Evolutionary conservation across 2,113 vertebrate genomes (phyloP).

Genomic region (Corydoras sp.): DNA sequence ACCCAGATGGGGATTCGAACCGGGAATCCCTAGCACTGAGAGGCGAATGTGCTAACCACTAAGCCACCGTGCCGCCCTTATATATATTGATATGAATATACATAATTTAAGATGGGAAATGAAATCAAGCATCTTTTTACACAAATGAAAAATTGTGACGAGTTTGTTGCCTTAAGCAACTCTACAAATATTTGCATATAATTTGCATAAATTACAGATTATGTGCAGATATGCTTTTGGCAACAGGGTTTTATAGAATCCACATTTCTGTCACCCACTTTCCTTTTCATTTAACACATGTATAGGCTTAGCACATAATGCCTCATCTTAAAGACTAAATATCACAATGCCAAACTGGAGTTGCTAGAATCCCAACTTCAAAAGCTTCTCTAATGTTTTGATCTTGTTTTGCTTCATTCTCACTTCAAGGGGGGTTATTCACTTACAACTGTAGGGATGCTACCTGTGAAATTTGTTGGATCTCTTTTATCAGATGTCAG

Average conservation of each 20-base stretch:
- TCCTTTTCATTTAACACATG: conserved; percentile 4
- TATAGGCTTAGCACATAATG: neutral
- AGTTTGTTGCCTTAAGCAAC: neutral
- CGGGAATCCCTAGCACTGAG: too few species aligned
- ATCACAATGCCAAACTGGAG: conserved; percentile 30
- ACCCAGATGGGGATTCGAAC: too few species aligned
- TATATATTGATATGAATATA: too few species aligned
- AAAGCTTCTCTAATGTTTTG: conserved; percentile 38
- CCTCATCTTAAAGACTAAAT: conserved; percentile 21
- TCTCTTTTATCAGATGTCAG: conserved; percentile 41
- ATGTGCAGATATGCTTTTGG: too few species aligned
- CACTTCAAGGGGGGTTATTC: conserved; percentile 29
- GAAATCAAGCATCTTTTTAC: neutral
- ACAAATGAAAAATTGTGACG: neutral
- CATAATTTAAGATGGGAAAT: too few species aligned
- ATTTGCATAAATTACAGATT: neutral
- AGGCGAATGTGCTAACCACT: too few species aligned
- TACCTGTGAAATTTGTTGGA: conserved; percentile 40
- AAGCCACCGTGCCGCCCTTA: too few species aligned
- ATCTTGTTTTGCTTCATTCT: conserved; percentile 33
- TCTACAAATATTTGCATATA: neutral
- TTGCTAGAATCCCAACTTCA: conserved; percentile 37
- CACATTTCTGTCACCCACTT: neutral
- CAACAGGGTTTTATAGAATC: too few species aligned
- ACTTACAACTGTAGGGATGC: conserved; percentile 34